Percentiles rank a stretch among this genome's conserved stretches.
phyloP scores from a whole-genome alignment of 37 sponge, comb jelly and placozoan genomes.

The Ianthella basta region DNA sequence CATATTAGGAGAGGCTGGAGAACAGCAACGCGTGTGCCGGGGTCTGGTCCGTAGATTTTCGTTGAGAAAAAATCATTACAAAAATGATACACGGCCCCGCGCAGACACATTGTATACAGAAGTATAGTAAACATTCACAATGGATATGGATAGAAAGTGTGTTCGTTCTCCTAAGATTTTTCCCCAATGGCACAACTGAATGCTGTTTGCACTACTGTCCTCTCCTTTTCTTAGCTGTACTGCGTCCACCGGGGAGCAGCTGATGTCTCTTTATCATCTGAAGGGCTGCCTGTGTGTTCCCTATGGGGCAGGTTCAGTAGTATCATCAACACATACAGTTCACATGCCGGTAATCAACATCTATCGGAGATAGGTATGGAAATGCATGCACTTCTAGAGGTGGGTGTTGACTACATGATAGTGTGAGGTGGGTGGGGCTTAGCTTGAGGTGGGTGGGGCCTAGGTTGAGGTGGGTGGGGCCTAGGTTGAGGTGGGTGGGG shows the following conservation, averaged over 20 bases:
- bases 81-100: too few species aligned
- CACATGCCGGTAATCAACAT: too few species aligned
- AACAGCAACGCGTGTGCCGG: neutral
- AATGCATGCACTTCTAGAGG: neutral
- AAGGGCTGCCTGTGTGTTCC: constrained; percentile 59
- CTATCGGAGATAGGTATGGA: neutral
- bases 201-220: neutral
- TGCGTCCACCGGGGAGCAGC: constrained; percentile 16
- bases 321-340: too few species aligned
- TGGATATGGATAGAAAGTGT: too few species aligned
- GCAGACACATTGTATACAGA: too few species aligned
- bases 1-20: neutral
- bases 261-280: constrained; percentile 60
- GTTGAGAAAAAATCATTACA: too few species aligned
- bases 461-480: neutral
- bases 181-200: neutral
- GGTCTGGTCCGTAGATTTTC: neutral
- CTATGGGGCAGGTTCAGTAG: neutral
- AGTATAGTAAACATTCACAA: too few species aligned
- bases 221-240: constrained; percentile 26
- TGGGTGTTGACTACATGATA: too few species aligned
- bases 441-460: neutral
- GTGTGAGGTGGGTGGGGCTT: neutral
- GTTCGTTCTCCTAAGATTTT: too few species aligned
- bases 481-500: neutral